phyloP scores from a whole-genome alignment of 2,113 vertebrate genomes.

The Xenopus laevis region DNA sequence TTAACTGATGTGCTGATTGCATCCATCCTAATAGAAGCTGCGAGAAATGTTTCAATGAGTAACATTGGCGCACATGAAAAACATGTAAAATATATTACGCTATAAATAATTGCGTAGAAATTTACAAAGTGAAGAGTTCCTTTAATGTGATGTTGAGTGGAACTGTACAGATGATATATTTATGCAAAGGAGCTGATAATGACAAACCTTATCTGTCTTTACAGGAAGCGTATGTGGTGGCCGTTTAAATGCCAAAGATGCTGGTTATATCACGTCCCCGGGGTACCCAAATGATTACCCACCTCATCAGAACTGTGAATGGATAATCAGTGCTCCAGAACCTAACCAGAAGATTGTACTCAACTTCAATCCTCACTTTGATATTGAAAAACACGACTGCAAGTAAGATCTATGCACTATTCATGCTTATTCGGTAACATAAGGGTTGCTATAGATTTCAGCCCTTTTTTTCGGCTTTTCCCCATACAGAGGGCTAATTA shows the following conservation, averaged over 20 bases:
- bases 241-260: constrained; percentile 83
- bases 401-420: constrained; percentile 69
- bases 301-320: constrained; percentile 93
- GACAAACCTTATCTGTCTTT: constrained; percentile 44
- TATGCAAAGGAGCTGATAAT: not conserved
- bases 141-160: not conserved
- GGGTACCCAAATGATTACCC: constrained; percentile 97
- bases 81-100: too few relatives aligned
- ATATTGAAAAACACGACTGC: constrained; percentile 96
- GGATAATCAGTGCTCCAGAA: constrained; percentile 89
- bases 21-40: too few relatives aligned
- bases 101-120: too few relatives aligned
- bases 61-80: too few relatives aligned
- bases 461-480: too few relatives aligned
- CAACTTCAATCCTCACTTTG: constrained; percentile 98
- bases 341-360: constrained; percentile 91
- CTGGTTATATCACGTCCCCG: constrained; percentile 94
- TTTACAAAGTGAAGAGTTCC: too few relatives aligned
- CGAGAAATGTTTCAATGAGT: too few relatives aligned
- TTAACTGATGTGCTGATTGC: too few relatives aligned
- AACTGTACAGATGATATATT: not conserved
- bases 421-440: too few relatives aligned
- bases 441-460: too few relatives aligned
- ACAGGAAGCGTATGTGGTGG: constrained; percentile 77
- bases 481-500: too few relatives aligned